A percentile compares a stretch with the other conserved stretches of the same genome.
These are phyloP conservation scores for Pelecanoides urinatrix DNA, from an alignment of 2,113 vertebrate species.

Conservation along the genomic window DNA sequence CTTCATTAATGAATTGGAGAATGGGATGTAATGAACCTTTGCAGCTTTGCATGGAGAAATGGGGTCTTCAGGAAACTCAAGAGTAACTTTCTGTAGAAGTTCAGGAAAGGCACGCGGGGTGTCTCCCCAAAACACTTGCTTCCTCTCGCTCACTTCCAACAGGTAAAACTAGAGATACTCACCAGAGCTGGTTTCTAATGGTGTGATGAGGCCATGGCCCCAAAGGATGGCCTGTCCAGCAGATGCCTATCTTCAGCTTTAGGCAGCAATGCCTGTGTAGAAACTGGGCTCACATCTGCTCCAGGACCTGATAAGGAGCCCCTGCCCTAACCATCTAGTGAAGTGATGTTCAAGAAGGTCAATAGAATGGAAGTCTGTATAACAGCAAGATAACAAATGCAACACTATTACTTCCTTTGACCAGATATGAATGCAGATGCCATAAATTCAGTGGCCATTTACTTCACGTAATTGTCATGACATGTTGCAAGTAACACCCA, in stretches of 20 bases:
- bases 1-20: not conserved
- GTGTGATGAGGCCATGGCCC: not conserved
- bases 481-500: not conserved
- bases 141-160: not conserved
- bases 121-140: not conserved
- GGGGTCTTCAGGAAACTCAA: not conserved
- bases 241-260: not conserved
- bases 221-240: not conserved
- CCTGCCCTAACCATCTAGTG: not conserved
- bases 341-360: not conserved
- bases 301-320: not conserved
- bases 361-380: not conserved
- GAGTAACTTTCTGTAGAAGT: not conserved
- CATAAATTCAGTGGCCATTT: not conserved
- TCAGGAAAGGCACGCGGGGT: not conserved
- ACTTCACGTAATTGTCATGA: not conserved
- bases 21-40: not conserved
- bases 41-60: not conserved
- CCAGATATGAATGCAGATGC: not conserved
- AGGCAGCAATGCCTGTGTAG: not conserved
- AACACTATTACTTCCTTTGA: not conserved
- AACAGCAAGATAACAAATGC: not conserved
- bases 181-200: not conserved
- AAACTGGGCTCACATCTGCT: not conserved
- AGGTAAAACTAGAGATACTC: not conserved